Evolutionary conservation across 2,888 invertebrate genomes (phyloP), one percentile per base, ranked within the genome.

Genomic region (Cheilosia urbana): DNA sequence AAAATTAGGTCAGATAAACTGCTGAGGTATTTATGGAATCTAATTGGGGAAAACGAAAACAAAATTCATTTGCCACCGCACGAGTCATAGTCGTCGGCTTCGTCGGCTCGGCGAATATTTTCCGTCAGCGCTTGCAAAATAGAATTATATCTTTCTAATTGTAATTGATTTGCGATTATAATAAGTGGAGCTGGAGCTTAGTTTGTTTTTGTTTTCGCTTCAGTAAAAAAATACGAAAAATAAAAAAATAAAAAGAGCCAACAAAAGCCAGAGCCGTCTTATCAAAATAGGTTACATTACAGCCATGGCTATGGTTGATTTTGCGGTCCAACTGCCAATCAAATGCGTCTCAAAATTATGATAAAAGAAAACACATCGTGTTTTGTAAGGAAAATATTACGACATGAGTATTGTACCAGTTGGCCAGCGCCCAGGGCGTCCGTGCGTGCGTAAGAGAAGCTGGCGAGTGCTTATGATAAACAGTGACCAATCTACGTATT

Each of bases 1-100:
- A 76, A 81, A 85, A 85, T 81, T 85, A 47, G 80, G 85, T 85
- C 85, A 85, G 68, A 81, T 80, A 68, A 80, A 80, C 77, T 40
- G 66, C 62, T 77, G 45, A 45, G 76, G 76, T 69, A 66, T 76
- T 71, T 84, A 47, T 62, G 57, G 65, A 80, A 72, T 85, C 71
- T 76, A 76, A 80, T 76, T 85, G 71, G 47, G 45, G 66, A 55
- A 85, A 71, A 66, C 58, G 80, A 80, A 76, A 42, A 45, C 73
- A 79, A 75, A 30, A 75, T 69, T 68, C 45, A 68, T 78, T 57
- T 83, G 68, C 72, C 66, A 24, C n/a, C 24, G 5, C 24, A 24
- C 24, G 24, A 24, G 24, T 5, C 24, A 24, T 0, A 24, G 24
- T 27, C 27, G 2, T 27, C n/a, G n/a, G n/a, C n/a, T n/a, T n/a